These are phyloP conservation scores for Epinephelus lanceolatus DNA, from an alignment of 2,113 vertebrate genomes.

Conservation along the genomic window DNA sequence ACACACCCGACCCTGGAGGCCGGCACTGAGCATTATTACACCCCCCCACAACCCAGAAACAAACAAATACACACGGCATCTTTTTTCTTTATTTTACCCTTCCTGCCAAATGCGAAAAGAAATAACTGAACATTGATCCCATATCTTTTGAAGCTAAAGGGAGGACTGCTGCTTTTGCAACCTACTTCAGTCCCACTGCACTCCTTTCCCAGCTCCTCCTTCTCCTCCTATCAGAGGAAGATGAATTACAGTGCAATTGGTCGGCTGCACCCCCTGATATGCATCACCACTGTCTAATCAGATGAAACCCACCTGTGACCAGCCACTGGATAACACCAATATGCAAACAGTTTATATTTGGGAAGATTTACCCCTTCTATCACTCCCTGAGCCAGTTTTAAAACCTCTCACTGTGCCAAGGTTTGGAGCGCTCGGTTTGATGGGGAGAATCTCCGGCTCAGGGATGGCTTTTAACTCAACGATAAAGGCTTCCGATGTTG, in stretches of 20 bases:
- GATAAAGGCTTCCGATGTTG: slow-evolving; percentile 75
- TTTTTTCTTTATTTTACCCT: slow-evolving; percentile 9
- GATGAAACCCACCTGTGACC: slow-evolving; percentile 81
- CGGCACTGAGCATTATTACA: slow-evolving; percentile 31
- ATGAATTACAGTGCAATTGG: slow-evolving; percentile 75
- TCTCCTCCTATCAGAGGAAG: slow-evolving; percentile 64
- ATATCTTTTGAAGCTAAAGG: slow-evolving; percentile 24
- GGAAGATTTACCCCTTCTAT: slow-evolving; percentile 55
- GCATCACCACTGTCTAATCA: slow-evolving; percentile 77
- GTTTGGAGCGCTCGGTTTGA: slow-evolving; percentile 56
- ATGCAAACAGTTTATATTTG: slow-evolving; percentile 74
- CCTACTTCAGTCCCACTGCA: slow-evolving; percentile 37
- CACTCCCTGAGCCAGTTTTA: slow-evolving; percentile 52
- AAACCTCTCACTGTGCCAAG: slow-evolving; percentile 48
- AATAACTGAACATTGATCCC: slow-evolving; percentile 3
- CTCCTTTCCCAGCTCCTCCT: slow-evolving; percentile 35
- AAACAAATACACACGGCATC: slow-evolving; percentile 35
- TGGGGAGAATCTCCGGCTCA: slow-evolving; percentile 65
- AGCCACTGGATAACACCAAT: slow-evolving; percentile 65
- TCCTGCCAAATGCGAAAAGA: slow-evolving; percentile 19
- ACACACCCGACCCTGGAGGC: slow-evolving; percentile 52
- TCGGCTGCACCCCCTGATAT: slow-evolving; percentile 70
- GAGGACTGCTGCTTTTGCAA: slow-evolving; percentile 32
- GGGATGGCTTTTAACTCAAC: slow-evolving; percentile 67
- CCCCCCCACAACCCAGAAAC: slow-evolving; percentile 41